Base-by-base conservation (phyloP, 2,888 invertebrate species). In the Tetranychus piercei region DNA sequence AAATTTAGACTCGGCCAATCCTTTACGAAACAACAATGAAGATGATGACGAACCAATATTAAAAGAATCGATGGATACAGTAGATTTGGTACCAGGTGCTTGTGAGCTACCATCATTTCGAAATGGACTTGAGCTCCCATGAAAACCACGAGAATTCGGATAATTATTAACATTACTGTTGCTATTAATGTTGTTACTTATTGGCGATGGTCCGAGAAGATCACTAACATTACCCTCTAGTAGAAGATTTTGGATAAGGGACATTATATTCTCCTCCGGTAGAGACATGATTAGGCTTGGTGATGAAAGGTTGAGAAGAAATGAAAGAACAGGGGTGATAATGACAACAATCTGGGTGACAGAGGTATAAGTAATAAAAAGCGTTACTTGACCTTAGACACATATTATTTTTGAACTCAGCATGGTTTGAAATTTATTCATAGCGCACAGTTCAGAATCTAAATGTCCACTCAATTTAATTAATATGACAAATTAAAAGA, bases 191-290 rank as follows among this genome's bases (percentile, higher is more conserved):
- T 55, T 55, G 15, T 55, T 55, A 15, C 55, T 15, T 55, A 15
- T 55, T 15, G 55, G 55, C 43, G 11, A n/a, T 71, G n/a, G 71
- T 23, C 67, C 67, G 34, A n/a, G n/a, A 15, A 22, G n/a, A 44
- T 73, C 73, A 23, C 45, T 44, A 34, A 73, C 23, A 64, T 43
- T 34, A 34, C 34, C 34, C 55, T 15, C 55, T 15, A 55, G 9
- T 55, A 55, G 44, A 15, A 72, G 43, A 72, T 72, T 72, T 22
- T 44, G 72, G 3, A 72, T 72, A 20, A 72, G 44, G 15, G 72
- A 72, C 44, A 72, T 18, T 4, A 72, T 72, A 22, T 44, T 72
- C n/a, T 72, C 72, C n/a, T 72, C 72, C 15, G 72, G 34, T 34
- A 34, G 34, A 34, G 34, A 34, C 34, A 34, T 34, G 34, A 34